Percentiles rank a stretch among this genome's conserved stretches.
phyloP scores from a whole-genome alignment of 1,140 invertebrate species.

The Tetragonula clypearis region DNA sequence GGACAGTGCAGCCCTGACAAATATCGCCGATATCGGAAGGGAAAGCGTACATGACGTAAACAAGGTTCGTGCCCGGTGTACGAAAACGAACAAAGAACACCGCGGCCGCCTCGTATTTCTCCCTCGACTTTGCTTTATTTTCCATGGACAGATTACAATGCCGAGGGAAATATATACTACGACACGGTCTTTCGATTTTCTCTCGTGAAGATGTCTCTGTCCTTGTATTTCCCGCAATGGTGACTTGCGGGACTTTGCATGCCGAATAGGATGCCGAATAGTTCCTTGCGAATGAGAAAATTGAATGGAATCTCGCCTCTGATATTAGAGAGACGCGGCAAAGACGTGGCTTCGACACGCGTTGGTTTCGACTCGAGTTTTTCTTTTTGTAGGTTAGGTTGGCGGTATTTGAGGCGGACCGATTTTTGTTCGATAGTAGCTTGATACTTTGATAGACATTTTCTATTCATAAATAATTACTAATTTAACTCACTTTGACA shows the following conservation, averaged over 20 bases:
- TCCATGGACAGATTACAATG: conserved; percentile 3
- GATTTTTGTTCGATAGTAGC: no score
- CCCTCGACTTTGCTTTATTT: conserved; percentile 44
- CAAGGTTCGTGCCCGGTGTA: conserved; percentile 65
- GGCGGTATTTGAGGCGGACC: no score
- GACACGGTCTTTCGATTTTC: background rate
- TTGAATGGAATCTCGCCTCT: background rate
- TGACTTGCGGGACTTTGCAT: background rate
- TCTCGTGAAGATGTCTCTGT: background rate
- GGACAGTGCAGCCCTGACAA: conserved; percentile 56
- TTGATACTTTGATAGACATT: no score
- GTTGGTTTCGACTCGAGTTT: no score
- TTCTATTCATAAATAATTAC: no score
- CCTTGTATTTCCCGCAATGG: background rate
- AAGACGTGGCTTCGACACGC: no score
- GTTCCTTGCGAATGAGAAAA: background rate
- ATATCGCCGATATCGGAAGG: conserved; percentile 66
- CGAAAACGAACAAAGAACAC: conserved; percentile 35
- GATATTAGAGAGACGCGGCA: background rate
- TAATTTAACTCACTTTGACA: no score
- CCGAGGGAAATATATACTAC: background rate
- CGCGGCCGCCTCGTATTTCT: conserved; percentile 22
- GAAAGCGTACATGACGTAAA: conserved; percentile 69
- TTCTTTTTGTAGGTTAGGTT: no score
- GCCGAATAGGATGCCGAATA: background rate